Conservation (phyloP, 2,797 vertebrate genomes). For the Platyrinchus mystaceus region DNA sequence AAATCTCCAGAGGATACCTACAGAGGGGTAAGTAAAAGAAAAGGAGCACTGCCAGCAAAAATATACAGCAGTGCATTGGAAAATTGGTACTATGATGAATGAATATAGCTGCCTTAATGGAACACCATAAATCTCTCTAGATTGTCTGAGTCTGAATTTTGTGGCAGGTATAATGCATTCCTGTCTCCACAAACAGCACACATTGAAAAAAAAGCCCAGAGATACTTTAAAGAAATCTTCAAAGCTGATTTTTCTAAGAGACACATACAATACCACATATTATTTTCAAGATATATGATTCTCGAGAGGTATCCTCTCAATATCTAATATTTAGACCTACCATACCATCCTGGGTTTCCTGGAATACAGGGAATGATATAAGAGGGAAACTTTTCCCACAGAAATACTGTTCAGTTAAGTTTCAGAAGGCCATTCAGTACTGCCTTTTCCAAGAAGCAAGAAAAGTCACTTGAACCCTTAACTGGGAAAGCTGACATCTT, state of each 20-base stretch:
- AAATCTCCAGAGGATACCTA: slow-evolving; percentile 97
- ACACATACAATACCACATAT: slow-evolving; percentile 6
- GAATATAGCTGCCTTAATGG: slow-evolving; percentile 63
- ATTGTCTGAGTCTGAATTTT: slow-evolving; percentile 62
- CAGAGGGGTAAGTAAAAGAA: slow-evolving; percentile 88
- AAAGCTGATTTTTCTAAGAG: slow-evolving; percentile 14
- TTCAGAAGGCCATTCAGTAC: not conserved
- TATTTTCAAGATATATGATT: slow-evolving; percentile 30
- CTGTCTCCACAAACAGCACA: slow-evolving; percentile 51
- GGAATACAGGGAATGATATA: not conserved
- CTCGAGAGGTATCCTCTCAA: not conserved
- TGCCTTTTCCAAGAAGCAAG: not conserved
- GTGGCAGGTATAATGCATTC: slow-evolving; percentile 33
- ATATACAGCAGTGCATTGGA: slow-evolving; percentile 61
- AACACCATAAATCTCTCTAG: slow-evolving; percentile 73
- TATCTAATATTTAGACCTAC: not conserved
- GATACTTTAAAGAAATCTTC: not conserved
- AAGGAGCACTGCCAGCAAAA: slow-evolving; percentile 62
- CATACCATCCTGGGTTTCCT: not conserved
- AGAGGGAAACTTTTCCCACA: not conserved
- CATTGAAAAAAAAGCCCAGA: not conserved
- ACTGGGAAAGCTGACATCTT: not conserved
- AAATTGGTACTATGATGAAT: slow-evolving; percentile 70
- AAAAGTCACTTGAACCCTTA: not conserved
- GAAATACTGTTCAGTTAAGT: not conserved